These are phyloP conservation scores for Chrysolina americana DNA, from an alignment of 2,888 invertebrate species.

Conservation along the genomic window DNA sequence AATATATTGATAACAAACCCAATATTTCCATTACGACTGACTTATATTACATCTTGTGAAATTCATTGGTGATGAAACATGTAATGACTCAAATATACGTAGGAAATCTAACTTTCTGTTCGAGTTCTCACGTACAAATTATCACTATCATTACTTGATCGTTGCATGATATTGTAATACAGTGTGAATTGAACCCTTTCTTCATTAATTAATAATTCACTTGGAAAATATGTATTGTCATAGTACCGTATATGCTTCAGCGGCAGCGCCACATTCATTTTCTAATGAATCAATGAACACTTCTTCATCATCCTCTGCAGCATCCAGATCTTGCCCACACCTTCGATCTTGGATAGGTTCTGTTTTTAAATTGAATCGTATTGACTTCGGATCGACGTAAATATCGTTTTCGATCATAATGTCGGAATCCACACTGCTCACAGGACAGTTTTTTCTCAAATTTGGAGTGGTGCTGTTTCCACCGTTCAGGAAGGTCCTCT, in stretches of 20 bases:
- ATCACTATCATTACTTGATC: too few species aligned
- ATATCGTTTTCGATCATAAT: constrained; percentile 46
- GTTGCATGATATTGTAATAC: too few species aligned
- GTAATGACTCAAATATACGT: background rate
- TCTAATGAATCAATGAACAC: constrained; percentile 62
- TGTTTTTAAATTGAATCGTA: constrained; percentile 29
- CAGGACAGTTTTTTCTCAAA: constrained; percentile 6
- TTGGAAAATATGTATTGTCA: background rate
- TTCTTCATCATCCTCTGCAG: constrained; percentile 49
- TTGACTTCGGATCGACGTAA: constrained; percentile 47
- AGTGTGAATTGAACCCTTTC: too few species aligned
- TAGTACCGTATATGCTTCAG: constrained; percentile 37
- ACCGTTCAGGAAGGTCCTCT: constrained; percentile 8
- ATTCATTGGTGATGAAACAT: background rate
- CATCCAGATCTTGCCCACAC: constrained; percentile 9
- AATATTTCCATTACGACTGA: background rate
- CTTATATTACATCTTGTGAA: background rate
- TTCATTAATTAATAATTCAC: too few species aligned
- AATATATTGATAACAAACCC: constrained; percentile 5
- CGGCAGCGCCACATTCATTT: constrained; percentile 46
- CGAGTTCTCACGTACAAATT: too few species aligned
- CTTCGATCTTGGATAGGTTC: constrained; percentile 2
- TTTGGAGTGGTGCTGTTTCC: background rate
- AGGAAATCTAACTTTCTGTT: background rate
- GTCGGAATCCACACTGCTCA: constrained; percentile 30